These are phyloP conservation scores for Caenorhabditis afra DNA, from an alignment of 2,888 invertebrate species.

Conservation along the genomic window DNA sequence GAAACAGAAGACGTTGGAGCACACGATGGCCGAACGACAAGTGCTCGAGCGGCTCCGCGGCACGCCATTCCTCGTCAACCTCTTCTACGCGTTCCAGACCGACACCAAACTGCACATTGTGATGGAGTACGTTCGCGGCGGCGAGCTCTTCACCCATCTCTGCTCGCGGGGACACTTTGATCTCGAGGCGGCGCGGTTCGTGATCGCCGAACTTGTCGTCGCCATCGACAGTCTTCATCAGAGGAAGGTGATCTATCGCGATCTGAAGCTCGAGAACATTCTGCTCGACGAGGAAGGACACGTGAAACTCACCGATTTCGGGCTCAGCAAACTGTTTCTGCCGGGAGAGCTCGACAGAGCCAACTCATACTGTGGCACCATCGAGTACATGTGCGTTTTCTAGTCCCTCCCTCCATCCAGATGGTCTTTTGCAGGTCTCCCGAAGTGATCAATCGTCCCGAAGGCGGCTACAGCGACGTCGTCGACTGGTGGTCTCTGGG, in stretches of 20 bases:
- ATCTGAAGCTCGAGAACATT: constrained; percentile 97
- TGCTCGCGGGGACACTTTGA: constrained; percentile 94
- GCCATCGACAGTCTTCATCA: constrained; percentile 95
- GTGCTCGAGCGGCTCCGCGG: constrained; percentile 95
- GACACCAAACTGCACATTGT: constrained; percentile 96
- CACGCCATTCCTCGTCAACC: constrained; percentile 94
- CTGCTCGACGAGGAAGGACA: constrained; percentile 94
- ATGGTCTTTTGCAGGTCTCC: constrained; percentile 69
- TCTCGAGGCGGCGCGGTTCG: constrained; percentile 91
- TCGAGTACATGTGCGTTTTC: constrained; percentile 90
- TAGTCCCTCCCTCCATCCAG: background rate
- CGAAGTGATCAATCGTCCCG: constrained; percentile 72
- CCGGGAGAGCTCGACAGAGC: constrained; percentile 83
- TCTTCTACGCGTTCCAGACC: constrained; percentile 98
- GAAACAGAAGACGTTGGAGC: constrained; percentile 96
- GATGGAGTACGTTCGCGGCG: constrained; percentile 96
- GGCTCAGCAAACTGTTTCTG: constrained; percentile 87
- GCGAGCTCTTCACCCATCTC: constrained; percentile 96
- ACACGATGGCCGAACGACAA: constrained; percentile 92
- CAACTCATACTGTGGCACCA: constrained; percentile 97
- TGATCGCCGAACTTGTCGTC: constrained; percentile 95
- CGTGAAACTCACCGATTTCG: constrained; percentile 96
- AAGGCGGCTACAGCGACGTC: constrained; percentile 82
- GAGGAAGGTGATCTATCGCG: constrained; percentile 97
- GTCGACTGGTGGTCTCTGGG: constrained; percentile 99